Evolutionary conservation across 2,113 vertebrate species (phyloP).

Genomic region (Saccopteryx leptura): DNA sequence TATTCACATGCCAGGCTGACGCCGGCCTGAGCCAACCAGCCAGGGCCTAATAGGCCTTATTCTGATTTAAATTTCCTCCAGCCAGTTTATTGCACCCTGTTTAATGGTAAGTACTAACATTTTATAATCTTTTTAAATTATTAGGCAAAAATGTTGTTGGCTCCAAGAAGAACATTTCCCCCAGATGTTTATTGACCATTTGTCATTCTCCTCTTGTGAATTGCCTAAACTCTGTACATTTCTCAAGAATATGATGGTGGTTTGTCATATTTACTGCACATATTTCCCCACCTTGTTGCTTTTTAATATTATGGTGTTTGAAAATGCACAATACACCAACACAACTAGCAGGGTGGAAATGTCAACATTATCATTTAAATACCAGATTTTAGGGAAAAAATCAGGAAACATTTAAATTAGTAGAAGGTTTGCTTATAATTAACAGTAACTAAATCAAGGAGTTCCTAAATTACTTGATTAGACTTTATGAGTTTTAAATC

Average conservation of each 20-base stretch:
- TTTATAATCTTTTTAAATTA: conserved; percentile 11
- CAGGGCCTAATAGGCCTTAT: not conserved
- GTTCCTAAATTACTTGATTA: not conserved
- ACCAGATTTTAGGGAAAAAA: not conserved
- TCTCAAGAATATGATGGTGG: not conserved
- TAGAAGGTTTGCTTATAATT: not conserved
- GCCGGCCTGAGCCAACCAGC: no score
- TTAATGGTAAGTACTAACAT: not conserved
- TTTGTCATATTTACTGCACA: not conserved
- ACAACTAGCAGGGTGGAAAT: not conserved
- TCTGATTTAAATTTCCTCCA: not conserved
- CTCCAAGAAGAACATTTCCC: not conserved
- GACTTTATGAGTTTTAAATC: conserved; percentile 30
- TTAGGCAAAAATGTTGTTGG: not conserved
- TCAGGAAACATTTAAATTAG: conserved; percentile 38
- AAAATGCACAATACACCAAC: not conserved
- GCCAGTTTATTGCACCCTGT: not conserved
- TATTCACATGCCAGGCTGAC: no score
- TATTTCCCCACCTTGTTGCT: not conserved
- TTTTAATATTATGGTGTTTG: conserved; percentile 16
- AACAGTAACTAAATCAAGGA: not conserved
- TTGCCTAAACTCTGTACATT: not conserved
- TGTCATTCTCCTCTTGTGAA: not conserved
- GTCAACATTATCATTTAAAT: not conserved
- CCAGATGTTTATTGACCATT: not conserved